These are phyloP conservation scores for Rhagonycha lutea DNA, from an alignment of 2,888 invertebrate genomes.

Conservation along the genomic window DNA sequence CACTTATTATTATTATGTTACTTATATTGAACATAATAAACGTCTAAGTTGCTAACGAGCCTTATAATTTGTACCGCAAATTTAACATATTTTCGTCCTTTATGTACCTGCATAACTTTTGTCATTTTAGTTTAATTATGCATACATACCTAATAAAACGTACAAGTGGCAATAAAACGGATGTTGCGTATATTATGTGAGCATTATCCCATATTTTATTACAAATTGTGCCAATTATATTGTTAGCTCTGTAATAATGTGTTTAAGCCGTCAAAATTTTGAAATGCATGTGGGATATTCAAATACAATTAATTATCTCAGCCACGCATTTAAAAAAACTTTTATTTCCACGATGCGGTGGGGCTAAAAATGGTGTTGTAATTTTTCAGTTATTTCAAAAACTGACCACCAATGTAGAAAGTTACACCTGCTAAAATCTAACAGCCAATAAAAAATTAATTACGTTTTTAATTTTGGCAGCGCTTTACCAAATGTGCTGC, in stretches of 20 bases:
- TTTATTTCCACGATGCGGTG: background rate
- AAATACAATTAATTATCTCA: background rate
- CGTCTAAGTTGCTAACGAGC: background rate
- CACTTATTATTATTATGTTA: background rate
- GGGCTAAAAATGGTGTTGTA: background rate
- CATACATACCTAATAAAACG: slow-evolving; percentile 10
- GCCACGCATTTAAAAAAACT: background rate
- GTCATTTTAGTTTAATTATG: slow-evolving; percentile 12
- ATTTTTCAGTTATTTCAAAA: background rate
- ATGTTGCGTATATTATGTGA: background rate
- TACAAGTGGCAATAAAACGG: slow-evolving; percentile 16
- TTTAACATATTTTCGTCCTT: slow-evolving; percentile 11
- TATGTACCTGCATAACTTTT: slow-evolving; percentile 6
- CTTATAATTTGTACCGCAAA: background rate
- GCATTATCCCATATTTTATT: slow-evolving; percentile 14
- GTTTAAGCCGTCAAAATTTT: slow-evolving; percentile 6
- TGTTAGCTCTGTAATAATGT: slow-evolving; percentile 19
- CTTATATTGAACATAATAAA: background rate
- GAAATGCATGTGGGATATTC: slow-evolving; percentile 4
- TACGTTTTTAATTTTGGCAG: background rate
- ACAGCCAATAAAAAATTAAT: background rate
- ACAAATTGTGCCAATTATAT: slow-evolving; percentile 14
- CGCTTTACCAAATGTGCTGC: background rate
- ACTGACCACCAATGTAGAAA: background rate
- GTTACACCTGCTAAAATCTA: background rate